These are phyloP conservation scores for Nymphalis c-album DNA, from an alignment of 2,888 invertebrate species.

Conservation along the genomic window DNA sequence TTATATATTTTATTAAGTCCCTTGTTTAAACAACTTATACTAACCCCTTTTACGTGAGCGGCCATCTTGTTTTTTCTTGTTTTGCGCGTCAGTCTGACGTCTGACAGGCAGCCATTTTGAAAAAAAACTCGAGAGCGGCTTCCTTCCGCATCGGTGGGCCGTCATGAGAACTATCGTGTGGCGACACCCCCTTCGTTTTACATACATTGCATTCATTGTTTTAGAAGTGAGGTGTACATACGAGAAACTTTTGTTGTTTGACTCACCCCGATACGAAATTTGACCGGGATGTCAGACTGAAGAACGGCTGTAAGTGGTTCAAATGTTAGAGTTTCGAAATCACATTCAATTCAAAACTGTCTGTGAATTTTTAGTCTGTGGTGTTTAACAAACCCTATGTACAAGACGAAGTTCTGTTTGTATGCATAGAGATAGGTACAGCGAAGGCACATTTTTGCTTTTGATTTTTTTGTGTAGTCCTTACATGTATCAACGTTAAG, in stretches of 20 bases:
- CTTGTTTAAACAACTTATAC: slow-evolving; percentile 11
- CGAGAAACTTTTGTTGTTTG: slow-evolving; percentile 72
- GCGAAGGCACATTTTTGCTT: slow-evolving; percentile 15
- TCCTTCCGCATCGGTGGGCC: slow-evolving; percentile 77
- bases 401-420: slow-evolving; percentile 19
- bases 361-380: slow-evolving; percentile 31
- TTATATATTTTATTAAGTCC: slow-evolving; percentile 9
- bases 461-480: slow-evolving; percentile 23
- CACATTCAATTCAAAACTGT: slow-evolving; percentile 23
- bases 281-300: slow-evolving; percentile 50
- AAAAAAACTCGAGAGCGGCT: slow-evolving; percentile 77
- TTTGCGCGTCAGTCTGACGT: slow-evolving; percentile 69
- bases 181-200: slow-evolving; percentile 77
- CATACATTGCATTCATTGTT: slow-evolving; percentile 79
- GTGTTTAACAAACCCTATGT: slow-evolving; percentile 20
- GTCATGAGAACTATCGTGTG: slow-evolving; percentile 74
- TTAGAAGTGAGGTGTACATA: slow-evolving; percentile 68
- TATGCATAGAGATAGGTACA: slow-evolving; percentile 24
- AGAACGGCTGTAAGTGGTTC: slow-evolving; percentile 50
- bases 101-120: slow-evolving; percentile 79
- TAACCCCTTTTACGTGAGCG: slow-evolving; percentile 16
- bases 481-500: slow-evolving; percentile 26
- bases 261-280: slow-evolving; percentile 58
- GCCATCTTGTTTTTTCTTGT: slow-evolving; percentile 74
- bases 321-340: slow-evolving; percentile 33